Evolutionary conservation across 1,140 invertebrate species (phyloP).

Genomic region (Calliopsis andreniformis): DNA sequence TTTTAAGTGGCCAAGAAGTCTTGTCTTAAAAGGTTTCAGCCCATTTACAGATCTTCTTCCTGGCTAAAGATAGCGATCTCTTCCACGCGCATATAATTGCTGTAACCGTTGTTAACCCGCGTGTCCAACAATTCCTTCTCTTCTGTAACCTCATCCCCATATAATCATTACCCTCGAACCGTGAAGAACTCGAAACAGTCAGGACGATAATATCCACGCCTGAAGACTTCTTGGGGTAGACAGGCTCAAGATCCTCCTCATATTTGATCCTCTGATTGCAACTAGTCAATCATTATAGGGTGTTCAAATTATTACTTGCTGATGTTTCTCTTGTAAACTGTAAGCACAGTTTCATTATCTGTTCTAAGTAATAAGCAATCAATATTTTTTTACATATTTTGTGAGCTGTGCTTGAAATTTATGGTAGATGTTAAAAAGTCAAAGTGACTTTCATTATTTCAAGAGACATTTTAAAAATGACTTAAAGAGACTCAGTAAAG

Average conservation of each 20-base stretch:
- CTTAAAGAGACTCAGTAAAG: no score
- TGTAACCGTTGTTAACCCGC: conserved; percentile 7
- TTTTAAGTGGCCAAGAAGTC: no score
- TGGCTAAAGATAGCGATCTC: conserved; percentile 29
- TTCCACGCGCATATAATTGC: conserved; percentile 19
- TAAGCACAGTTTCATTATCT: no score
- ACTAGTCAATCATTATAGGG: not conserved
- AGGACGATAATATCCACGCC: conserved; percentile 14
- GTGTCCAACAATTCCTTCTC: conserved; percentile 12
- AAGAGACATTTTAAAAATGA: no score
- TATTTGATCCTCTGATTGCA: conserved; percentile 2
- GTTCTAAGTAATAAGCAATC: no score
- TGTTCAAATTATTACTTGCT: no score
- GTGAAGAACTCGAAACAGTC: not conserved
- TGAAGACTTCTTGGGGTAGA: not conserved
- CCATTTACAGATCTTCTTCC: conserved; percentile 9
- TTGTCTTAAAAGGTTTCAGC: not conserved
- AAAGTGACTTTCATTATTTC: no score
- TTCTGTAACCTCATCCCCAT: conserved; percentile 2
- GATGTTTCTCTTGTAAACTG: not conserved
- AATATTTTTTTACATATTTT: no score
- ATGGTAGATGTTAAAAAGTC: no score
- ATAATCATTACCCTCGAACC: conserved; percentile 17
- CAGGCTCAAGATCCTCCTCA: not conserved
- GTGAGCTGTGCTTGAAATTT: no score